Evolutionary conservation across 1,140 invertebrate species (phyloP).

Genomic region (Thaumatotibia leucotreta): DNA sequence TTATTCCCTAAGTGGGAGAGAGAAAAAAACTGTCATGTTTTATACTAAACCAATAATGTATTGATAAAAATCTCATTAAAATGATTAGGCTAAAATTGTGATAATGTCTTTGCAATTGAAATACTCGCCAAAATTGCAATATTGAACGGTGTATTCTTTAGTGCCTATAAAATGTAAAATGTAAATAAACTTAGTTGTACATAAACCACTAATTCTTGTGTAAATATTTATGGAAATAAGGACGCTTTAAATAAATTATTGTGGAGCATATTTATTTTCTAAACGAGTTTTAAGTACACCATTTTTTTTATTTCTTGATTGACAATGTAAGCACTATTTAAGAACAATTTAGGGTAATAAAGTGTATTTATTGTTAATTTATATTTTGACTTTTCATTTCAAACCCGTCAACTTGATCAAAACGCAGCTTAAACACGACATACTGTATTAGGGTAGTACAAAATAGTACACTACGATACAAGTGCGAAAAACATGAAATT

Average conservation of each 20-base stretch:
- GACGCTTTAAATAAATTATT: constrained; percentile 39
- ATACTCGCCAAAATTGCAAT: constrained; percentile 14
- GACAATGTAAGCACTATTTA: constrained; percentile 45
- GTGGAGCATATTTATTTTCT: constrained; percentile 36
- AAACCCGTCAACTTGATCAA: too few relatives aligned
- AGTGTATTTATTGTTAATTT: constrained; percentile 69
- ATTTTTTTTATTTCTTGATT: constrained; percentile 20
- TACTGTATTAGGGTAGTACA: too few relatives aligned
- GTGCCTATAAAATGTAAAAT: constrained; percentile 45
- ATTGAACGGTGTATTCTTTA: constrained; percentile 27
- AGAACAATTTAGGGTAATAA: constrained; percentile 49
- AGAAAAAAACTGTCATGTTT: constrained; percentile 27
- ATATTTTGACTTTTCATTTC: constrained; percentile 32
- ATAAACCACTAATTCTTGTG: constrained; percentile 27
- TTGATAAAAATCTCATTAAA: constrained; percentile 6
- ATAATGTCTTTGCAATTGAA: constrained; percentile 3
- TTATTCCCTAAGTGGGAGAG: constrained; percentile 21
- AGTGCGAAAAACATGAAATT: too few relatives aligned
- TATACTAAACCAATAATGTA: not conserved
- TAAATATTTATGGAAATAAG: constrained; percentile 35
- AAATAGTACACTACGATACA: too few relatives aligned
- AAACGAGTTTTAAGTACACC: constrained; percentile 17
- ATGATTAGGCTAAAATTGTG: constrained; percentile 17
- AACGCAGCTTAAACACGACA: too few relatives aligned
- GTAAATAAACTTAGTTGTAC: constrained; percentile 38